Evolutionary conservation across 2,797 vertebrate species (phyloP).

Genomic region (Mionectes olivaceus): DNA sequence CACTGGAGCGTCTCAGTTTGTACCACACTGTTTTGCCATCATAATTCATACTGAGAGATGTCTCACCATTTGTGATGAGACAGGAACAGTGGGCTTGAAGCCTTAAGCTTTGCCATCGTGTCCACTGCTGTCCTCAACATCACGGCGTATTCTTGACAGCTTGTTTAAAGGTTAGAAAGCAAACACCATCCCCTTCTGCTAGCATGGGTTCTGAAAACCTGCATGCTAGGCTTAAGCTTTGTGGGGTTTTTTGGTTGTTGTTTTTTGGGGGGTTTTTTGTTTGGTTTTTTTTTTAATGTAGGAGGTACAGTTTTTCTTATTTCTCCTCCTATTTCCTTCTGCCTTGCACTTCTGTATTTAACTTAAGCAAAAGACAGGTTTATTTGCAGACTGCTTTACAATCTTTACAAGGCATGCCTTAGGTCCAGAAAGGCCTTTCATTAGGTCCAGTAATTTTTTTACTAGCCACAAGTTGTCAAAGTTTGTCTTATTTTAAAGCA

Average conservation of each 20-base stretch:
- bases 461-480: neutral
- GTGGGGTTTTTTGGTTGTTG: neutral
- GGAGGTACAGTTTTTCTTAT: neutral
- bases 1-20: neutral
- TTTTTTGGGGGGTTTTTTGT: neutral
- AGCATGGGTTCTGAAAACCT: neutral
- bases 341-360: neutral
- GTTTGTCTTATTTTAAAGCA: neutral
- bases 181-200: neutral
- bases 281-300: neutral
- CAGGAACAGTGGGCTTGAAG: neutral
- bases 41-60: neutral
- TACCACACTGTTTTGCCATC: neutral
- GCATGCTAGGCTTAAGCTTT: neutral
- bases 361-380: neutral
- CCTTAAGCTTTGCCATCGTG: neutral
- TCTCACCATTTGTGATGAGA: neutral
- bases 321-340: constrained; percentile 3
- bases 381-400: neutral
- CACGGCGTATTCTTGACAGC: neutral
- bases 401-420: neutral
- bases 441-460: neutral
- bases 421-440: neutral
- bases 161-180: neutral
- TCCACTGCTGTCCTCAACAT: neutral